Evolutionary conservation across 2,888 invertebrate species (phyloP).

Genomic region (Cephus pygmeus): DNA sequence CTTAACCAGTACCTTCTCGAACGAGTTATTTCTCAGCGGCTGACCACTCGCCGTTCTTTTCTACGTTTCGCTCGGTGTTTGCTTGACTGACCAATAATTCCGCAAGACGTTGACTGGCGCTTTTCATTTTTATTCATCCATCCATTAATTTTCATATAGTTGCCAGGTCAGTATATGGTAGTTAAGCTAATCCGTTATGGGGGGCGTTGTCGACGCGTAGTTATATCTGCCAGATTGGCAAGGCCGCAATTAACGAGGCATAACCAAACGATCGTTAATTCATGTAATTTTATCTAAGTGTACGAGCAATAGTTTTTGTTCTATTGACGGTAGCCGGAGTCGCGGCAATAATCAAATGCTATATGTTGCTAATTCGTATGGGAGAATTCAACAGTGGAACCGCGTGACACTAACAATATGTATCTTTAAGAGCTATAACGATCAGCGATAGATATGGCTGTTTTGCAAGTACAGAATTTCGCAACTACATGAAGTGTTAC

Average conservation of each 20-base stretch:
- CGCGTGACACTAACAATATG: background rate
- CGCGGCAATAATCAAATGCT: background rate
- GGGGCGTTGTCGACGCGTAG: background rate
- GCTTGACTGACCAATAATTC: background rate
- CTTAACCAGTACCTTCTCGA: background rate
- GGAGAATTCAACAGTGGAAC: background rate
- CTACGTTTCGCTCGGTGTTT: background rate
- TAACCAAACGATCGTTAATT: background rate
- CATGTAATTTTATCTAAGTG: background rate
- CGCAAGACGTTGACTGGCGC: background rate
- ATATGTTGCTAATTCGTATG: background rate
- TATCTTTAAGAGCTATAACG: conserved; percentile 1
- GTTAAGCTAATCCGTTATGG: background rate
- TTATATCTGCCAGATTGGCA: background rate
- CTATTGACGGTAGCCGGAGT: background rate
- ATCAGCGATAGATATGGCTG: background rate
- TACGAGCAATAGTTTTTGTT: background rate
- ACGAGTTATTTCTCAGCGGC: background rate
- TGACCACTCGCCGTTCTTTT: background rate
- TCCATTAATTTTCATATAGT: background rate
- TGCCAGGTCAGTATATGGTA: background rate
- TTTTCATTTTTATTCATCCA: background rate
- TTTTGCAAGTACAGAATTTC: background rate
- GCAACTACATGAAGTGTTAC: background rate
- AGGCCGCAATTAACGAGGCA: background rate